These are phyloP conservation scores for Pseudoips prasinana DNA, from an alignment of 2,888 invertebrate genomes.

Conservation along the genomic window DNA sequence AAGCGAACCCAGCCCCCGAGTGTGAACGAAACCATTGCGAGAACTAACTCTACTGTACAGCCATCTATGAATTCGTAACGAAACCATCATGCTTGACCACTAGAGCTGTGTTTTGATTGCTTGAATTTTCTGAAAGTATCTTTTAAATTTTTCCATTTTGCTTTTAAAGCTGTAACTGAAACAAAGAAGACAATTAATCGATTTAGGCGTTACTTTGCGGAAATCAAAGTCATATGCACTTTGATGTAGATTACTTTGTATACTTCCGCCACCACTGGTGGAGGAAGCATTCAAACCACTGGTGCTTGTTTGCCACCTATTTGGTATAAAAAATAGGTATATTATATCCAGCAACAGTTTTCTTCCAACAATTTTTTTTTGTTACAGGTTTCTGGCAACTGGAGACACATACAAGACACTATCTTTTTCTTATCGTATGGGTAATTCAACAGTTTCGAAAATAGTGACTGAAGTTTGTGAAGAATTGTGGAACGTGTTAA, in stretches of 20 bases:
- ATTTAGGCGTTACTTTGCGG: slow-evolving; percentile 2
- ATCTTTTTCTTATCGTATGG: too few species aligned
- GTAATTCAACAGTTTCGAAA: too few species aligned
- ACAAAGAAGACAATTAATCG: slow-evolving; percentile 5
- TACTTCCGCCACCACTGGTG: slow-evolving; percentile 5
- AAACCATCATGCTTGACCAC: slow-evolving; percentile 4
- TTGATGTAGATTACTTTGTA: slow-evolving; percentile 4
- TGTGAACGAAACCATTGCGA: too few species aligned
- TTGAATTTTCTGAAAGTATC: slow-evolving; percentile 6
- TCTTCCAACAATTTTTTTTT: too few species aligned
- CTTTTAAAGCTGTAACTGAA: slow-evolving; percentile 5
- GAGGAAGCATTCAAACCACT: slow-evolving; percentile 4
- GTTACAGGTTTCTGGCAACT: too few species aligned
- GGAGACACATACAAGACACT: too few species aligned
- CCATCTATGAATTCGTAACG: too few species aligned
- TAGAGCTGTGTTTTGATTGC: slow-evolving; percentile 4
- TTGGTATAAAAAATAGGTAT: background rate
- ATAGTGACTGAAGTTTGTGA: too few species aligned
- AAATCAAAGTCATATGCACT: slow-evolving; percentile 3
- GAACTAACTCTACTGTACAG: too few species aligned
- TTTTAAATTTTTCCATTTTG: slow-evolving; percentile 8
- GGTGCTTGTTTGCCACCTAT: slow-evolving; percentile 1
- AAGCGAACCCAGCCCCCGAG: too few species aligned
- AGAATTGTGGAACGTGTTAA: too few species aligned
- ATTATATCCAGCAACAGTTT: too few species aligned